Evolutionary conservation across 1,140 invertebrate species (phyloP).

Genomic region (Drosophila azteca): DNA sequence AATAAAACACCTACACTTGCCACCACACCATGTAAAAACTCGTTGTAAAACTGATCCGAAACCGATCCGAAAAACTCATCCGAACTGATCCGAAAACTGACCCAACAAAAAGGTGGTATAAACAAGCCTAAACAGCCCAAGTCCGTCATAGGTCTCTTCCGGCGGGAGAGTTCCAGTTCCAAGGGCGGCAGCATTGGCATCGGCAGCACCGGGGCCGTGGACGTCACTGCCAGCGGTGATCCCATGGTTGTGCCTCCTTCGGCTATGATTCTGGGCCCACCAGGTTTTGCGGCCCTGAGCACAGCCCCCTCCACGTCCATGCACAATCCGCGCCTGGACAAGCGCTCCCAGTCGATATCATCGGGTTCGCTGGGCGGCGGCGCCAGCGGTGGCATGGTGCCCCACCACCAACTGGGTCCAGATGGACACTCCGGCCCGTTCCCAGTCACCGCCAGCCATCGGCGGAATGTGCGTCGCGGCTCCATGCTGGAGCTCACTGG

Average conservation of each 20-base stretch:
- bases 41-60: slow-evolving; percentile 17
- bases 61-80: slow-evolving; percentile 13
- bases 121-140: slow-evolving; percentile 89
- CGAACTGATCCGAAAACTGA: slow-evolving; percentile 26
- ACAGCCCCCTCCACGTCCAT: slow-evolving; percentile 56
- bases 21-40: slow-evolving; percentile 29
- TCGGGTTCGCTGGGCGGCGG: slow-evolving; percentile 47
- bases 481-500: slow-evolving; percentile 88
- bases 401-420: slow-evolving; percentile 49
- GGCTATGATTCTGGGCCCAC: slow-evolving; percentile 5
- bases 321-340: slow-evolving; percentile 71
- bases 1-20: slow-evolving; percentile 12
- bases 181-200: slow-evolving; percentile 83
- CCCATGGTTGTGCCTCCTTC: slow-evolving; percentile 57
- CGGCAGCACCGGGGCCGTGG: slow-evolving; percentile 66
- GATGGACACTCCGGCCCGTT: slow-evolving; percentile 77
- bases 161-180: slow-evolving; percentile 87
- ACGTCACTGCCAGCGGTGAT: slow-evolving; percentile 69
- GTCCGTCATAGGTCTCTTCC: slow-evolving; percentile 89
- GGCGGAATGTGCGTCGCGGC: slow-evolving; percentile 87
- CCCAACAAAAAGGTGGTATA: slow-evolving; percentile 86
- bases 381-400: too few relatives aligned
- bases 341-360: slow-evolving; percentile 82
- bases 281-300: slow-evolving; percentile 22
- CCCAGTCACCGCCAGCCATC: slow-evolving; percentile 84